phyloP scores from a whole-genome alignment of 2,888 invertebrate species.

The Amphimallon solstitiale region DNA sequence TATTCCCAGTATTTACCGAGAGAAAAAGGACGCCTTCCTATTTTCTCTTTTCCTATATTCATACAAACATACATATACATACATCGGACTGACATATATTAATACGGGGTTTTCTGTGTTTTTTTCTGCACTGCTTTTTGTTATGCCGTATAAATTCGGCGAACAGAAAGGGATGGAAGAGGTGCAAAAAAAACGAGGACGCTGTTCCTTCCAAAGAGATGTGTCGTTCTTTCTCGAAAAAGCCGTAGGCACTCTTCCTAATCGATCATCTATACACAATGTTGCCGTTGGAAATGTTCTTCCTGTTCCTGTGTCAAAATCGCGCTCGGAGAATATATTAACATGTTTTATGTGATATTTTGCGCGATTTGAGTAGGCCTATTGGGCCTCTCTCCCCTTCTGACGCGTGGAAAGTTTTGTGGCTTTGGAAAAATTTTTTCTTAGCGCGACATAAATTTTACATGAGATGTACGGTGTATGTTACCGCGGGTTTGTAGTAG shows the following conservation, averaged over 20 bases:
- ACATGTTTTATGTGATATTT: constrained; percentile 30
- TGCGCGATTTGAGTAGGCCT: constrained; percentile 14
- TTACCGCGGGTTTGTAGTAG: neutral
- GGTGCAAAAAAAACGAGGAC: constrained; percentile 2
- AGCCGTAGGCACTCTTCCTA: constrained; percentile 27
- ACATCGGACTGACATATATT: constrained; percentile 18
- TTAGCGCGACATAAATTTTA: constrained; percentile 21
- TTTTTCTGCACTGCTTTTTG: no score
- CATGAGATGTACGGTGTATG: constrained; percentile 1
- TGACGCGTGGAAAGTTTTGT: constrained; percentile 18
- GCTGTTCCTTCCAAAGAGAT: neutral
- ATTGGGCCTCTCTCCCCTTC: constrained; percentile 19
- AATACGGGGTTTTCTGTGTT: constrained; percentile 25
- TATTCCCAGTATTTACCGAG: neutral
- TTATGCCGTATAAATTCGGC: constrained; percentile 24
- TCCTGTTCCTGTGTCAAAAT: constrained; percentile 31
- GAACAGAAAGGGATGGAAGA: neutral
- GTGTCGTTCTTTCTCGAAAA: constrained; percentile 20
- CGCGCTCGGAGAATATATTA: constrained; percentile 29
- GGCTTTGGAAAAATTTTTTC: constrained; percentile 12
- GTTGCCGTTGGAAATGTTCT: constrained; percentile 28
- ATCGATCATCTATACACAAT: constrained; percentile 33
- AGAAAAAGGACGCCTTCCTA: no score
- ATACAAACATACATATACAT: neutral
- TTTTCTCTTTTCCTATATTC: no score